phyloP scores from a whole-genome alignment of 2,888 invertebrate genomes.

The Tolmerus cingulatus region DNA sequence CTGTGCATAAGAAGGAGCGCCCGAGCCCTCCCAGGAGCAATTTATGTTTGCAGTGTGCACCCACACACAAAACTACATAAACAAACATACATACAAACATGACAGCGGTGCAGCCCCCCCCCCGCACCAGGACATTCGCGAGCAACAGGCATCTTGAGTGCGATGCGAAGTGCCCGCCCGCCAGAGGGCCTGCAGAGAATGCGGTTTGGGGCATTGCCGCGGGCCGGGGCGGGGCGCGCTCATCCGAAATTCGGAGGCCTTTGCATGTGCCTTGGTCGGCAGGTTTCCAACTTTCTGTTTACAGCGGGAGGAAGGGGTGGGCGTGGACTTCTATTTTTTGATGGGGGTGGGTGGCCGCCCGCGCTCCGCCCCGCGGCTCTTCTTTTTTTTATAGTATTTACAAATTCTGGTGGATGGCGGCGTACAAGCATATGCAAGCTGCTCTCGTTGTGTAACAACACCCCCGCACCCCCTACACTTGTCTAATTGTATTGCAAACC shows the following conservation, averaged over 20 bases:
- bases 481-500: conserved; percentile 13
- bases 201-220: background rate
- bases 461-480: background rate
- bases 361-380: background rate
- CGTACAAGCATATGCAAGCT: conserved; percentile 15
- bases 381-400: background rate
- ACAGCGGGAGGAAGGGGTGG: background rate
- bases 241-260: conserved; percentile 22
- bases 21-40: background rate
- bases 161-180: background rate
- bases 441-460: conserved; percentile 25
- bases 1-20: conserved; percentile 8
- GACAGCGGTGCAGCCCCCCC: background rate
- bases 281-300: conserved; percentile 28
- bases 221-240: background rate
- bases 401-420: background rate
- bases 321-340: background rate
- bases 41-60: conserved; percentile 4
- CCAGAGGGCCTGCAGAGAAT: background rate
- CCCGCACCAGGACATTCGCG: background rate
- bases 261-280: background rate
- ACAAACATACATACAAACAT: background rate
- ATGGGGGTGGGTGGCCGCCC: background rate
- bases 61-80: background rate
- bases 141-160: conserved; percentile 39